Percentiles rank a stretch among this genome's conserved stretches.
These are phyloP conservation scores for Podocnemis expansa DNA, from an alignment of 2,113 vertebrate genomes.

Conservation along the genomic window DNA sequence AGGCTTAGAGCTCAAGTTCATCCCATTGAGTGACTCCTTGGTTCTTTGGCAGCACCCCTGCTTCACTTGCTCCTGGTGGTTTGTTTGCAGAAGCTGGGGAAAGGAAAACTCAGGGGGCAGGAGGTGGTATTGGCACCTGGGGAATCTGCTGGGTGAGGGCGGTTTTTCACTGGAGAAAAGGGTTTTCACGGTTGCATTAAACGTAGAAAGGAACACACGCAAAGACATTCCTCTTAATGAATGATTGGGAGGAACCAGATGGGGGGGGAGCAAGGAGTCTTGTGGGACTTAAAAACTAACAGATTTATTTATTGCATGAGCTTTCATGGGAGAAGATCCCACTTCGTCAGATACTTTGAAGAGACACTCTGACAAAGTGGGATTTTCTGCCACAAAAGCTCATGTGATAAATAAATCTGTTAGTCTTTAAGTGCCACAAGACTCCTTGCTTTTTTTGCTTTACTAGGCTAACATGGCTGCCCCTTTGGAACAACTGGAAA, in stretches of 20 bases:
- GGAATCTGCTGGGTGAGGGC: not conserved
- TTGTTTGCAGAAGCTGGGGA: not conserved
- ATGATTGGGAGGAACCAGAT: not conserved
- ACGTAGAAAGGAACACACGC: not conserved
- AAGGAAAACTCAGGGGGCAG: not conserved
- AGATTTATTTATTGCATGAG: no score
- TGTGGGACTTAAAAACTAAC: no score
- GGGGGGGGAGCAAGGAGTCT: no score
- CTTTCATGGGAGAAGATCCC: no score
- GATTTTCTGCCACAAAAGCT: no score
- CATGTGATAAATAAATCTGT: no score
- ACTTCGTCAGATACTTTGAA: no score
- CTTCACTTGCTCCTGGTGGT: not conserved
- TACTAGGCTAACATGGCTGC: no score
- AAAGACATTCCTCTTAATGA: not conserved
- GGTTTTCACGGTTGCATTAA: not conserved
- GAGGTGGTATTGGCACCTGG: not conserved
- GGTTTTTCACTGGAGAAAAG: not conserved
- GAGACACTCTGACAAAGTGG: no score
- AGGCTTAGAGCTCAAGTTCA: not conserved
- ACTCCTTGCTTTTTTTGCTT: no score
- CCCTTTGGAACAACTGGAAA: no score
- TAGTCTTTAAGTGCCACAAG: no score
- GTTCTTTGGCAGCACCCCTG: not conserved
- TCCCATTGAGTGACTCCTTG: not conserved